Percentiles rank a stretch among this genome's conserved stretches.
Evolutionary conservation across 2,113 vertebrate genomes (phyloP).

Genomic region (Sorex araneus): DNA sequence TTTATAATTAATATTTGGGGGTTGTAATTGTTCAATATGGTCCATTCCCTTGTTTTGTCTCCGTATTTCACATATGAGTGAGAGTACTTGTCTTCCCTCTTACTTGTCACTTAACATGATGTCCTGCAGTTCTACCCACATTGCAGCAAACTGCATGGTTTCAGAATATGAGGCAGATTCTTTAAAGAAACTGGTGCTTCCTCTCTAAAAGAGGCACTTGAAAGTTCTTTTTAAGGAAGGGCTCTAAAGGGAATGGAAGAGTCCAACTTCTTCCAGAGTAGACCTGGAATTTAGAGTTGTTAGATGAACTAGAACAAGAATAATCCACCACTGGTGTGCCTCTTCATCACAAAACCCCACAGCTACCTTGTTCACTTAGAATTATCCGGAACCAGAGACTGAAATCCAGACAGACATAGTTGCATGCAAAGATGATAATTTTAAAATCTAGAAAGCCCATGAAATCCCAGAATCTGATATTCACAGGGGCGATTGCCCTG

Average conservation of each 20-base stretch:
- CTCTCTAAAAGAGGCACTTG: neutral
- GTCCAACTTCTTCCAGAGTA: neutral
- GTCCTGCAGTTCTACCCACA: no score
- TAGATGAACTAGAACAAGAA: neutral
- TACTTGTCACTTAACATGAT: no score
- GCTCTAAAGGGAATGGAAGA: slow-evolving; percentile 6
- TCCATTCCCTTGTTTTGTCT: no score
- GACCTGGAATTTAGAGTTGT: neutral
- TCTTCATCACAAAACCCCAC: no score
- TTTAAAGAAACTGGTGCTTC: neutral
- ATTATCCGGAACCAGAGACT: neutral
- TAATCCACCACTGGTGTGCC: neutral
- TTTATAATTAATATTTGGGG: no score
- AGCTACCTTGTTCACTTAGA: no score
- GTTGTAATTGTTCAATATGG: no score
- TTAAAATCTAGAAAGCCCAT: neutral
- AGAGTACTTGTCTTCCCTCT: no score
- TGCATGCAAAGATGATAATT: neutral
- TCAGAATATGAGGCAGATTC: neutral
- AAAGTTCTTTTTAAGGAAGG: slow-evolving; percentile 26
- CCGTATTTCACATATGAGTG: no score
- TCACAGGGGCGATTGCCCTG: neutral
- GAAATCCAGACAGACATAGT: neutral
- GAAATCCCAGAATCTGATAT: slow-evolving; percentile 30
- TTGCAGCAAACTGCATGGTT: no score